Percentiles rank a stretch among this genome's conserved stretches.
Evolutionary conservation across 2,888 invertebrate genomes (phyloP).

Genomic region (Azorinus chamasolen): DNA sequence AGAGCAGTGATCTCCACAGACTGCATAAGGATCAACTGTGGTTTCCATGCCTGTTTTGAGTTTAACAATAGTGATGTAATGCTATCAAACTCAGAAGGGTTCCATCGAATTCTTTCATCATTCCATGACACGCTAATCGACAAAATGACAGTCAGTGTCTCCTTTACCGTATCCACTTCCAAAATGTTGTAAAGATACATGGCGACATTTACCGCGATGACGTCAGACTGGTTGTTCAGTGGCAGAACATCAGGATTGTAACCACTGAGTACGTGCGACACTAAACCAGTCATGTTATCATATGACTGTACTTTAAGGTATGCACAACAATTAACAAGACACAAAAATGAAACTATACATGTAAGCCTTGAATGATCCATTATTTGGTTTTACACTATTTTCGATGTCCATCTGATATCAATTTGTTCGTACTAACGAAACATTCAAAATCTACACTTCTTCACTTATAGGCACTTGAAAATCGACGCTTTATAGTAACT

Average conservation of each 20-base stretch:
- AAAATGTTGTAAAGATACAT: constrained; percentile 20
- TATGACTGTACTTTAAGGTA: constrained; percentile 2
- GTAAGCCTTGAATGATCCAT: too few relatives aligned
- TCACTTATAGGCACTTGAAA: too few relatives aligned
- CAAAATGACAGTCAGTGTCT: constrained; percentile 1
- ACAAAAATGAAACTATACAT: too few relatives aligned
- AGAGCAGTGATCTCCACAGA: constrained; percentile 12
- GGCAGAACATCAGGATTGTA: constrained; percentile 32
- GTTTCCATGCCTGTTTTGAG: constrained; percentile 31
- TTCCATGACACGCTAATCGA: constrained; percentile 10
- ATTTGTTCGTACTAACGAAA: too few relatives aligned
- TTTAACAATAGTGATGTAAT: constrained; percentile 12
- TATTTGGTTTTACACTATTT: too few relatives aligned
- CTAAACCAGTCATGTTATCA: constrained; percentile 8
- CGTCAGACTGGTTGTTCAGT: constrained; percentile 22
- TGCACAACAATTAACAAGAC: too few relatives aligned
- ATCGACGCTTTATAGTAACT: too few relatives aligned
- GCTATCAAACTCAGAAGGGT: constrained; percentile 14
- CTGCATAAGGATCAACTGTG: constrained; percentile 16
- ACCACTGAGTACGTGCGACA: constrained; percentile 6
- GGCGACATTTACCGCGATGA: constrained; percentile 17
- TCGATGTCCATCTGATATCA: too few relatives aligned
- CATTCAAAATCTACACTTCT: too few relatives aligned
- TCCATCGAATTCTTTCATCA: constrained; percentile 37
- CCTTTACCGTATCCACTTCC: constrained; percentile 29